Evolutionary conservation across 2,113 vertebrate species (phyloP).

Genomic region (Tylochromis polylepis): DNA sequence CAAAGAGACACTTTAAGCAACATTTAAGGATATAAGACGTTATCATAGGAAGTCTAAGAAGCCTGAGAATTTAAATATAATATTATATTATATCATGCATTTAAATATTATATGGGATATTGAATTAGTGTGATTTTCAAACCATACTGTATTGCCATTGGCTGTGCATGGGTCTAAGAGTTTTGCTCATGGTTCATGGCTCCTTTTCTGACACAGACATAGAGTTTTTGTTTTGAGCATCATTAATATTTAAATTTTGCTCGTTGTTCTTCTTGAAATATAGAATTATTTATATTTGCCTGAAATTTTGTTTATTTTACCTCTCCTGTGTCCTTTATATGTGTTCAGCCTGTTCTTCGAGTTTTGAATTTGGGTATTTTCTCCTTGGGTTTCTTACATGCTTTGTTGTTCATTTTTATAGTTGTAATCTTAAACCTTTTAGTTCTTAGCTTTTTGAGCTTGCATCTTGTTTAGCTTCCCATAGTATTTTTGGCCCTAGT

Average conservation of each 20-base stretch:
- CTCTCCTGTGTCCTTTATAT: no score
- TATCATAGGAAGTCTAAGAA: background rate
- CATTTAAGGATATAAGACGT: background rate
- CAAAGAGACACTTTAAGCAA: background rate
- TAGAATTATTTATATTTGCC: background rate
- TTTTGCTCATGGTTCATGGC: background rate
- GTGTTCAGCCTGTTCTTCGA: no score
- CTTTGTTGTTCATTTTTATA: no score
- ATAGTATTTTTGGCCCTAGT: no score
- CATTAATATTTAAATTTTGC: background rate
- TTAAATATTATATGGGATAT: background rate
- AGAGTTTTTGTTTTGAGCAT: background rate
- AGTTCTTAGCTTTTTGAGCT: no score
- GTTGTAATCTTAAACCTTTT: no score
- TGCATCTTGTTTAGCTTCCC: no score
- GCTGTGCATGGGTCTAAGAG: background rate
- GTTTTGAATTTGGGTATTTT: no score
- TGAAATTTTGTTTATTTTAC: background rate
- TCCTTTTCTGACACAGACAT: background rate
- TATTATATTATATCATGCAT: background rate
- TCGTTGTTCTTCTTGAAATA: background rate
- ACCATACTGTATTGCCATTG: background rate
- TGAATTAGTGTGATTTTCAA: background rate
- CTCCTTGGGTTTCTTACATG: no score
- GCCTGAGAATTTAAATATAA: background rate